phyloP scores from a whole-genome alignment of 2,888 invertebrate genomes.

The Xanthorhoe designata region DNA sequence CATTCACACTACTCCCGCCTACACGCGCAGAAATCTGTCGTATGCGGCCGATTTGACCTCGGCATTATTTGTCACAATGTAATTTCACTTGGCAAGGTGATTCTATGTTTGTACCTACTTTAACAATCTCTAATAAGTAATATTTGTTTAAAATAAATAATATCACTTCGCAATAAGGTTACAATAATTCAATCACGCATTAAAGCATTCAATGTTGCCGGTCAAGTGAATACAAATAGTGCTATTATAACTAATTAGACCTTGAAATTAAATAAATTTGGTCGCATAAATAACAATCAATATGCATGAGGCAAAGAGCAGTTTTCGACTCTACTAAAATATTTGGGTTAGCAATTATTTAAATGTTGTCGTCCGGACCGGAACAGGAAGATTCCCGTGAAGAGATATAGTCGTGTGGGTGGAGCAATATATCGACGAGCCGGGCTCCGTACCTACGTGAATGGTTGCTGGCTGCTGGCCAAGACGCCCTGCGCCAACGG shows the following conservation, averaged over 20 bases:
- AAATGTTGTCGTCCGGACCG: conserved; percentile 52
- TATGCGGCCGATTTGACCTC: conserved; percentile 43
- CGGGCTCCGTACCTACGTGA: conserved; percentile 56
- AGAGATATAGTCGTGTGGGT: conserved; percentile 55
- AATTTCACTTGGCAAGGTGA: conserved; percentile 38
- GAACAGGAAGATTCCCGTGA: conserved; percentile 69
- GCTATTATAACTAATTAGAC: conserved; percentile 6
- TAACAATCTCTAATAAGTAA: conserved; percentile 13
- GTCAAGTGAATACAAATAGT: conserved; percentile 12
- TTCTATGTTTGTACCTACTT: background rate
- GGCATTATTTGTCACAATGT: conserved; percentile 41
- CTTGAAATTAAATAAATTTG: conserved; percentile 28
- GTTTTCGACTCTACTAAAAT: conserved; percentile 22
- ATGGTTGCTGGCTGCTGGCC: conserved; percentile 62
- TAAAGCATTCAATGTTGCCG: conserved; percentile 3
- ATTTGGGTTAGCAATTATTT: conserved; percentile 37
- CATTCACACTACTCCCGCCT: conserved; percentile 79
- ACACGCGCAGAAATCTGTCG: conserved; percentile 61
- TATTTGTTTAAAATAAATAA: conserved; percentile 18
- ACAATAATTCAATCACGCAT: conserved; percentile 11
- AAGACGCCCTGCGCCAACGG: conserved; percentile 49
- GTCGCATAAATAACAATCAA: conserved; percentile 23
- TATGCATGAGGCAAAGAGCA: conserved; percentile 16
- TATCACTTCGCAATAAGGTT: conserved; percentile 8
- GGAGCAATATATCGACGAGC: conserved; percentile 54